Conservation (phyloP, 2,113 vertebrate genomes). For the Ascaphus truei region DNA sequence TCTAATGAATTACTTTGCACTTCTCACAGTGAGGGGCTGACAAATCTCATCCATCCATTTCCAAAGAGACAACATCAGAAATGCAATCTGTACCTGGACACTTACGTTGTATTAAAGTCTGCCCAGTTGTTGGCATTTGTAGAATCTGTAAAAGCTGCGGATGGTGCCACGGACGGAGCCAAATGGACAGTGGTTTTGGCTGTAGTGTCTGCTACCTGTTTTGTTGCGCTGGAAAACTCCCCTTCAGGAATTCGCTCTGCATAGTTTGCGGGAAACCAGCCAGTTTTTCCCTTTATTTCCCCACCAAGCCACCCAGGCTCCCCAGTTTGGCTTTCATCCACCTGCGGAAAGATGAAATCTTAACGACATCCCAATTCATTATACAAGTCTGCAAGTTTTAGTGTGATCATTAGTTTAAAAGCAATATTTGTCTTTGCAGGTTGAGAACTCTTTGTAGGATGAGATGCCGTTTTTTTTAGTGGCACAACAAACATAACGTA, state of each 20-base stretch:
- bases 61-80: too few relatives aligned
- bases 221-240: conserved; percentile 75
- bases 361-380: too few relatives aligned
- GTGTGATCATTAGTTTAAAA: too few relatives aligned
- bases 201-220: conserved; percentile 45
- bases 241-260: conserved; percentile 89
- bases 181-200: conserved; percentile 51
- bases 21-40: too few relatives aligned
- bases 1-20: too few relatives aligned
- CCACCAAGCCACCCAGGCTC: conserved; percentile 97
- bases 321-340: conserved; percentile 95
- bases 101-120: conserved; percentile 96
- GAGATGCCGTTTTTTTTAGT: too few relatives aligned
- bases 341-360: conserved; percentile 60
- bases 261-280: conserved; percentile 98
- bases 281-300: conserved; percentile 88
- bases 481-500: too few relatives aligned
- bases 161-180: conserved; percentile 23
- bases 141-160: conserved; percentile 53
- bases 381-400: too few relatives aligned
- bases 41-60: too few relatives aligned
- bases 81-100: too few relatives aligned
- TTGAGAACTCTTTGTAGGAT: too few relatives aligned
- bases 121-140: conserved; percentile 90
- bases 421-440: too few relatives aligned